These are phyloP conservation scores for Myanophis thanlyinensis DNA, from an alignment of 2,113 vertebrate species.

Conservation along the genomic window DNA sequence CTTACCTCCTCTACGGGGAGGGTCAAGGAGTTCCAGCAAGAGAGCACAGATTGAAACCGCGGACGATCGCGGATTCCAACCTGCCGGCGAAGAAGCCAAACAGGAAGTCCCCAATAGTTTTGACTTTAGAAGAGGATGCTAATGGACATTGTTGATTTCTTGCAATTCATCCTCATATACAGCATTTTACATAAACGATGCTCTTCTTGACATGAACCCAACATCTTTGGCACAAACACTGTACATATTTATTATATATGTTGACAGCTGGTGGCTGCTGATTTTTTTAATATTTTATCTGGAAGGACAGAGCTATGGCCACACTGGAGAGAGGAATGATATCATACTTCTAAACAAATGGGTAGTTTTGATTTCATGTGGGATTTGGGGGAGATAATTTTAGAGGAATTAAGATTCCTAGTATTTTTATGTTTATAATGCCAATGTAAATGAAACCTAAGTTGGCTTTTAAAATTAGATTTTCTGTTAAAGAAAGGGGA, in stretches of 20 bases:
- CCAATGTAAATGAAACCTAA: background rate
- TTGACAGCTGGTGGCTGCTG: background rate
- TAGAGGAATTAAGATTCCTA: background rate
- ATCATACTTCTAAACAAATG: background rate
- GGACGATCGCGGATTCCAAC: no score
- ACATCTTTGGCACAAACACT: background rate
- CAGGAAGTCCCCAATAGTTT: no score
- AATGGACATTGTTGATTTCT: background rate
- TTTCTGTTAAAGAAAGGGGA: background rate
- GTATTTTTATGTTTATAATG: background rate
- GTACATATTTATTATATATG: background rate
- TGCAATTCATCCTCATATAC: background rate
- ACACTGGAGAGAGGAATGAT: background rate
- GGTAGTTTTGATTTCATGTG: background rate
- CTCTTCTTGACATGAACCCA: background rate
- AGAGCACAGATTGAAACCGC: no score
- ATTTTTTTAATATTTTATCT: background rate
- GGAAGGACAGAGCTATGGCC: background rate
- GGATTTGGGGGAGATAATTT: background rate
- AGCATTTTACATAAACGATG: background rate
- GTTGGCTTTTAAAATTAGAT: background rate
- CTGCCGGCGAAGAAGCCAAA: no score
- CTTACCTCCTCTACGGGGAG: no score
- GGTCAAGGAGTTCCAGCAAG: no score
- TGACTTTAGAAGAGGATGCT: background rate